These are phyloP conservation scores for Palythoa caribaeorum DNA, from an alignment of 92 coral and sea anemone species.

Conservation along the genomic window DNA sequence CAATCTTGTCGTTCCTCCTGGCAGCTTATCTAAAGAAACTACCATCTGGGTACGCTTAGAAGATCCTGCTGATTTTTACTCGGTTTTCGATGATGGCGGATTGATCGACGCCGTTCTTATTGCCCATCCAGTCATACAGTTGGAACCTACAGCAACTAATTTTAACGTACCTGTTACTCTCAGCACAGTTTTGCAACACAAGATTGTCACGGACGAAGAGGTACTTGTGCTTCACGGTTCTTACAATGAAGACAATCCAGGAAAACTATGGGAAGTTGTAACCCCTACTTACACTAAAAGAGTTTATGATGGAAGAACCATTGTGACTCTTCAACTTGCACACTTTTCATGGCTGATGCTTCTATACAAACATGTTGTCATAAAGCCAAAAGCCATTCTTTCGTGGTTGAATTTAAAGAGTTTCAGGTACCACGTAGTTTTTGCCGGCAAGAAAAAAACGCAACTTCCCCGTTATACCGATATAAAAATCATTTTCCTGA, in stretches of 20 bases:
- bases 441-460: slow-evolving; percentile 6
- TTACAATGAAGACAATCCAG: slow-evolving; percentile 9
- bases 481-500: neutral
- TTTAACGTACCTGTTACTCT: slow-evolving; percentile 30
- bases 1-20: too few species aligned
- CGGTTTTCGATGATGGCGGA: slow-evolving; percentile 1
- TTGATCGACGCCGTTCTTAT: neutral
- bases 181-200: slow-evolving; percentile 6
- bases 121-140: slow-evolving; percentile 10
- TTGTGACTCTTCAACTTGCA: neutral
- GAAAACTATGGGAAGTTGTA: slow-evolving; percentile 28
- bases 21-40: neutral
- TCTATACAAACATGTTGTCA: neutral
- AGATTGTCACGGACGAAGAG: slow-evolving; percentile 12
- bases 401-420: slow-evolving; percentile 12
- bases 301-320: slow-evolving; percentile 1
- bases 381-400: neutral
- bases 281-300: neutral
- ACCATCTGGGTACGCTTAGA: neutral
- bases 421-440: neutral
- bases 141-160: slow-evolving; percentile 5
- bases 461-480: neutral
- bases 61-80: slow-evolving; percentile 32
- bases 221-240: too few species aligned
- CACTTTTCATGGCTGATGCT: slow-evolving; percentile 1